Percentiles rank a stretch among this genome's conserved stretches.
Conservation (phyloP, 2,888 invertebrate species). For the Ormyrus nitidulus region DNA sequence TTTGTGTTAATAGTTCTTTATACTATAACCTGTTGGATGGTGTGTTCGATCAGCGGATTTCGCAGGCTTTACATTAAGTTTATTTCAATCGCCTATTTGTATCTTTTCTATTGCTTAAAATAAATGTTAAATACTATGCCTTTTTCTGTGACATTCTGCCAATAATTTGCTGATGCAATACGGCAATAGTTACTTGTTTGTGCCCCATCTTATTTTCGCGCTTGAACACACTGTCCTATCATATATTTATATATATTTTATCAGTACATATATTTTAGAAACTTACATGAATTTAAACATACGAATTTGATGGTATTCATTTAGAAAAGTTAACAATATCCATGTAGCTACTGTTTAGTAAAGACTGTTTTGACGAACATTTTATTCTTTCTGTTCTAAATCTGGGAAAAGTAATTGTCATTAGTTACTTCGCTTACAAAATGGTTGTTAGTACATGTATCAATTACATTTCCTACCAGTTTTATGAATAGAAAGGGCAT, state of each 20-base stretch:
- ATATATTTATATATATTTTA: not conserved
- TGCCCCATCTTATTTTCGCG: conserved; percentile 46
- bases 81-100: conserved; percentile 42
- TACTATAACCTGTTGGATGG: conserved; percentile 37
- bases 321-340: conserved; percentile 34
- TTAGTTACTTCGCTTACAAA: not conserved
- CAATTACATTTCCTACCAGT: not conserved
- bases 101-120: conserved; percentile 47
- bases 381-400: not conserved
- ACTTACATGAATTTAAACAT: conserved; percentile 7
- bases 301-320: conserved; percentile 24
- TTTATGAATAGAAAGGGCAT: not conserved
- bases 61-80: conserved; percentile 42
- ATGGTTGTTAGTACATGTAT: not conserved
- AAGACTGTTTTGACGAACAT: not conserved
- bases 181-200: conserved; percentile 28
- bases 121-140: conserved; percentile 46
- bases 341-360: conserved; percentile 21
- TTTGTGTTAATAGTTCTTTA: conserved; percentile 48
- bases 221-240: conserved; percentile 50
- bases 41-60: conserved; percentile 43
- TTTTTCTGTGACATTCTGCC: conserved; percentile 49
- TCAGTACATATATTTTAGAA: conserved; percentile 39
- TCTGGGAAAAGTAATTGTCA: not conserved
- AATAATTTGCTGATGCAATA: conserved; percentile 44